A percentile compares a stretch with the other conserved stretches of the same genome.
phyloP scores from a whole-genome alignment of 2,113 vertebrate species.

The Tylochromis polylepis region DNA sequence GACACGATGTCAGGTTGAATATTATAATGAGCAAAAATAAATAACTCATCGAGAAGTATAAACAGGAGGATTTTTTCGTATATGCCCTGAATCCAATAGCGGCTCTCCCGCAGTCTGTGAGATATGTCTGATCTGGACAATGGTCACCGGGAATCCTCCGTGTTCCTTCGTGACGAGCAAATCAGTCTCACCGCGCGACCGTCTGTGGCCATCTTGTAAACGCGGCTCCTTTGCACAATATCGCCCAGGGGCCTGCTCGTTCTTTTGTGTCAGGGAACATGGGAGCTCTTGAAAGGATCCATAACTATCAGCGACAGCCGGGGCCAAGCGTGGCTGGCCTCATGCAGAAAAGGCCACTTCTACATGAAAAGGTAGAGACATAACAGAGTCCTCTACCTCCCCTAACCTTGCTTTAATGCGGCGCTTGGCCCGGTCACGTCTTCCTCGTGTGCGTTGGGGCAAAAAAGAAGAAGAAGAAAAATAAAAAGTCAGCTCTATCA shows the following conservation, averaged over 20 bases:
- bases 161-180: conserved; percentile 52
- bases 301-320: conserved; percentile 69
- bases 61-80: conserved; percentile 50
- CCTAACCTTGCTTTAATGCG: conserved; percentile 38
- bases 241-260: conserved; percentile 57
- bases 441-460: conserved; percentile 16
- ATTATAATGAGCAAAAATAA: conserved; percentile 71
- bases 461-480: conserved; percentile 1
- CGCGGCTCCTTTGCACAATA: conserved; percentile 20
- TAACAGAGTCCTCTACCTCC: conserved; percentile 27
- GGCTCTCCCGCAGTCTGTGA: conserved; percentile 43
- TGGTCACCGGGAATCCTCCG: conserved; percentile 49
- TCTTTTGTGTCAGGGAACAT: conserved; percentile 59
- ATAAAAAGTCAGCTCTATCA: conserved; percentile 17
- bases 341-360: conserved; percentile 58
- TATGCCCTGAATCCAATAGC: conserved; percentile 66
- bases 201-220: conserved; percentile 44
- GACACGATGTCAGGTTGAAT: conserved; percentile 73
- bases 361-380: conserved; percentile 60
- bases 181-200: conserved; percentile 54
- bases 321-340: conserved; percentile 39
- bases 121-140: conserved; percentile 58
- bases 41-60: conserved; percentile 65
- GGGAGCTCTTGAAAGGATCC: conserved; percentile 55
- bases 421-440: conserved; percentile 20